Base-by-base conservation (phyloP, 2,797 vertebrate species). In the Melopsittacus undulatus region DNA sequence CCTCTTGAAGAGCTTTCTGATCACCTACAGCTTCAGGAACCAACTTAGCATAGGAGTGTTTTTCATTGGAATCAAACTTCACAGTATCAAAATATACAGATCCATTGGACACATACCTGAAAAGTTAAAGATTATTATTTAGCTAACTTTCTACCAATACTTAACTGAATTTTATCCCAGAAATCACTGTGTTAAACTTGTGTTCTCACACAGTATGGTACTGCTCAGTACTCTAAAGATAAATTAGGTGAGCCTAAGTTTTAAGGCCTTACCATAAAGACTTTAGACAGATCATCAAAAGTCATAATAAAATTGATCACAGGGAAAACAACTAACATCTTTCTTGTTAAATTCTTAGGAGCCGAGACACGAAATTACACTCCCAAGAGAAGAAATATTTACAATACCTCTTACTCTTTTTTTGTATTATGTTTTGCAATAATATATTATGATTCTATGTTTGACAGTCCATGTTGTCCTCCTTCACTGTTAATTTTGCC, bases 21-120 rank as follows among this genome's bases (percentile, higher is more conserved):
- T 99, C 99, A 8, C 99, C 99, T 2, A 99, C 98, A 1, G 99
- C 99, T 96, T 99, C 99, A 3, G 99, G 99, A 62, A 99, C 99
- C 96, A 99, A 97, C 89, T 99, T 99, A 70, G 98, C 99, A 43
- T 99, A 99, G 16, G 98, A 99, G 97, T 99, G 99, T 36, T 97
- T 96, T 42, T 98, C 97, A 79, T 97, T 98, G 84, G 95, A 67
- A 48, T 99, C 99, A 79, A 99, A 99, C 97, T 98, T 99, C 5
- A 97, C 89, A 1, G 99, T 99, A 95, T 99, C 98, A 14, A 99
- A 99, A 98, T 99, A 99, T 34, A 99, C 99, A 0, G 99, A 99
- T 8, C 99, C 99, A 45, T 99, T 99, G 2, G 99, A 99, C 52
- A 98, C 98, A 15, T 99, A 99, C 46, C 99, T 99, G 96, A 72